Evolutionary conservation across 2,797 vertebrate genomes (phyloP), one percentile per base, ranked within the genome.

Genomic region (Distichodus sexfasciatus): DNA sequence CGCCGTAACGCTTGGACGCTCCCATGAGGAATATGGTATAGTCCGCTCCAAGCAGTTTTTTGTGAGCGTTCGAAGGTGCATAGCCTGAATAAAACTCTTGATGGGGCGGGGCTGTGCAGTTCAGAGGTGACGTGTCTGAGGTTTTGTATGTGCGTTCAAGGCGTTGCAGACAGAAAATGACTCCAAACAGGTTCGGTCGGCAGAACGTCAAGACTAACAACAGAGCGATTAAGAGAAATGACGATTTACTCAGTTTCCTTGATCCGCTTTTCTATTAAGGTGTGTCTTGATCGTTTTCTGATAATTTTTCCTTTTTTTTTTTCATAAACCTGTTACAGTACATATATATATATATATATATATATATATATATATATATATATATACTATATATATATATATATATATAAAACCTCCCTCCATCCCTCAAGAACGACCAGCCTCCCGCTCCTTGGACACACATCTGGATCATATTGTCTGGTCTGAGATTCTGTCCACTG

Each of bases 401-500:
- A n/a, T n/a, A n/a, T n/a, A n/a, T n/a, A n/a, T n/a, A n/a, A n/a
- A n/a, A n/a, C n/a, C 28, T 57, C 41, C 8, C 6, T 55, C 60
- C 8, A 51, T 44, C 29, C 50, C 68, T 83, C 70, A 81, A 83
- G 33, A 75, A 64, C 75, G 85, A 71, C 65, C 24, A 50, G 35
- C 44, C 69, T 79, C 63, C 77, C 61, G 55, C 66, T 71, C 51
- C 60, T 69, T 63, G 48, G 66, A 75, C 79, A 83, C 89, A 85
- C 92, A 85, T 89, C 91, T 91, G 86, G 79, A 82, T 88, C 84
- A 72, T 88, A 81, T 90, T 80, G 87, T 79, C 69, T 81, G 80
- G 85, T 85, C 84, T 85, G 76, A 82, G 80, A 84, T 82, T 81
- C 81, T 66, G 70, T 83, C 35, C 76, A n/a, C n/a, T 91, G 89